Evolutionary conservation across 2,113 vertebrate species (phyloP), one percentile per base, ranked within the genome.

Genomic region (Rhynchopsitta pachyrhyncha): DNA sequence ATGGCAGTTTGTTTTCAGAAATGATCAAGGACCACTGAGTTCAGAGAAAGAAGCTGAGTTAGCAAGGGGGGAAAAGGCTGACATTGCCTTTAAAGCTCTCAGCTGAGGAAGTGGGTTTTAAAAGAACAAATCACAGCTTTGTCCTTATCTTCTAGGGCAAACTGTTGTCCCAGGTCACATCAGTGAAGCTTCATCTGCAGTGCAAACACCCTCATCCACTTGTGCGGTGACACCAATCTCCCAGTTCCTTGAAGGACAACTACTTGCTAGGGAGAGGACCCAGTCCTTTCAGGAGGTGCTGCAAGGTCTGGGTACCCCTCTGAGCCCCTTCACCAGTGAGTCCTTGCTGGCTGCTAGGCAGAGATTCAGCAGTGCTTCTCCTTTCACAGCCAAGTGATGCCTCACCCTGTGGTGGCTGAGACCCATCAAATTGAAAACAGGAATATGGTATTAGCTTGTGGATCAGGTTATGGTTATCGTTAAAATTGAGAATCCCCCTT

Each of bases 231-330:
- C 49, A 0, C 1, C 20, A 8, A 11, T 17, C 8, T 78, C 44
- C 44, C 44, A n/a, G 69, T 7, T 28, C 29, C 49, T 16, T 2
- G 27, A 41, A 55, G 64, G 52, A 60, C 39, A 42, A 0, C 17
- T 12, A 0, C 42, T 59, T 2, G 0, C 39, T 35, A 10, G 35
- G 31, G 13, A 74, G 24, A n/a, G 41, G 10, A 33, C 19, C 0
- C 9, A 0, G 3, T n/a, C 25, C 83, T 59, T 62, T 7, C 41
- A 2, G 0, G 1, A n/a, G 73, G 25, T 66, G 24, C 77, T 20
- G 59, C 57, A 59, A 13, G 63, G 17, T 9, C 17, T 31, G 35
- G 8, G 67, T 69, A 18, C 20, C 20, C 57, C 33, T 2, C 27
- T 17, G 39, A 10, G 37, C 8, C 33, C 69, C 46, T 35, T 35